phyloP scores from a whole-genome alignment of 37 sponge, comb jelly and placozoan genomes.

The Theonella swinhoei region DNA sequence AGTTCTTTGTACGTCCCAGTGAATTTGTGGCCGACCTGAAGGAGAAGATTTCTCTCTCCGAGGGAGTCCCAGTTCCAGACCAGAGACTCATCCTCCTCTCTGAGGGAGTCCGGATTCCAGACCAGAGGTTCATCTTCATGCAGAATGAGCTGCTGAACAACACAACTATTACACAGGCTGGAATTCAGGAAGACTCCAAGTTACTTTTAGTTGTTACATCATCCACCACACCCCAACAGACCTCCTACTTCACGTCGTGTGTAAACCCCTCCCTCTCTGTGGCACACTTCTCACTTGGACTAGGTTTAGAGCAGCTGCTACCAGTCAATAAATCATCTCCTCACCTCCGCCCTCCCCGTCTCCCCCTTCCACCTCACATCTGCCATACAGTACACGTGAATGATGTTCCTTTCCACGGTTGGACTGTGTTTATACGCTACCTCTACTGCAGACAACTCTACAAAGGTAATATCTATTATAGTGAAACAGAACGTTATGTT shows the following conservation, averaged over 20 bases:
- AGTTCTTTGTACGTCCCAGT: slow-evolving; percentile 29
- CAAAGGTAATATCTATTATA: too few relatives aligned
- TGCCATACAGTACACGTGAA: slow-evolving; percentile 36
- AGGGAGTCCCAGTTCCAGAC: slow-evolving; percentile 28
- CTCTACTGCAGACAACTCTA: slow-evolving; percentile 20
- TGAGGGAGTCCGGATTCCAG: slow-evolving; percentile 24
- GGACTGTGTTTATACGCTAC: not conserved
- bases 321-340: not conserved
- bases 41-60: slow-evolving; percentile 43
- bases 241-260: not conserved
- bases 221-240: not conserved
- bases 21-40: slow-evolving; percentile 60
- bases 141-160: not conserved
- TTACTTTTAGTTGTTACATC: not conserved
- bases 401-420: slow-evolving; percentile 21
- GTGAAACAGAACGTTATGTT: too few relatives aligned
- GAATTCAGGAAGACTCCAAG: not conserved
- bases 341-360: not conserved
- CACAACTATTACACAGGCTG: not conserved
- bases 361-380: slow-evolving; percentile 33
- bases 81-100: slow-evolving; percentile 38
- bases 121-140: not conserved
- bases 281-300: slow-evolving; percentile 15
- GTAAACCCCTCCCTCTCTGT: slow-evolving; percentile 49
- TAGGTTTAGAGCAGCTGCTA: slow-evolving; percentile 31